Base-by-base conservation (phyloP, 2,888 invertebrate genomes). In the Monoplex corrugatus region DNA sequence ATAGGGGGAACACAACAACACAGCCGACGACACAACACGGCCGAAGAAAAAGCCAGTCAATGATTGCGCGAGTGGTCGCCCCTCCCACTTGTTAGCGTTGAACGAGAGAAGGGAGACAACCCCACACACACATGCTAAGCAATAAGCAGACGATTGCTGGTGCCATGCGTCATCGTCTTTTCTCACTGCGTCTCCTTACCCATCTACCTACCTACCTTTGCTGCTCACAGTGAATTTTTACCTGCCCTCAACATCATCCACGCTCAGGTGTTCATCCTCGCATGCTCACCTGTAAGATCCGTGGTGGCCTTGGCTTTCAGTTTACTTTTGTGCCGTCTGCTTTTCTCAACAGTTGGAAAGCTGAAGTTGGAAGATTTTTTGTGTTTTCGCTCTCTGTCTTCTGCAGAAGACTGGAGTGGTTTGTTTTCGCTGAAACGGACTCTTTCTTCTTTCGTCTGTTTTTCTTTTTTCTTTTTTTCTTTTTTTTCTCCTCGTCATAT, bases 1-100 rank as follows among this genome's bases (percentile, higher is more conserved):
- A n/a, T n/a, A n/a, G n/a, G n/a, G n/a, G n/a, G n/a, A n/a, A n/a
- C n/a, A n/a, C n/a, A n/a, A n/a, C n/a, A n/a, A n/a, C n/a, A n/a
- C n/a, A n/a, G n/a, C n/a, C n/a, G n/a, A n/a, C n/a, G n/a, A n/a
- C n/a, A n/a, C n/a, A n/a, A n/a, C n/a, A n/a, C n/a, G n/a, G n/a
- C n/a, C n/a, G n/a, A n/a, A n/a, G n/a, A n/a, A n/a, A n/a, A n/a
- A 23, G 63, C 63, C 28, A 68, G 28, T 68, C 63, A 68, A n/a
- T 68, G 63, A 68, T 68, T 68, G 63, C 63, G 63, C 63, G 63
- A 68, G 63, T 68, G 63, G 63, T 68, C 63, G 63, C 63, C 63
- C 63, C 63, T 68, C 63, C 63, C 63, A 68, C 63, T 23, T 28
- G 63, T 68, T 68, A 23, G 28, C n/a, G 19, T n/a, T 68, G 63